Evolutionary conservation across 2,888 invertebrate species (phyloP).

Genomic region (Oscheius sp.): DNA sequence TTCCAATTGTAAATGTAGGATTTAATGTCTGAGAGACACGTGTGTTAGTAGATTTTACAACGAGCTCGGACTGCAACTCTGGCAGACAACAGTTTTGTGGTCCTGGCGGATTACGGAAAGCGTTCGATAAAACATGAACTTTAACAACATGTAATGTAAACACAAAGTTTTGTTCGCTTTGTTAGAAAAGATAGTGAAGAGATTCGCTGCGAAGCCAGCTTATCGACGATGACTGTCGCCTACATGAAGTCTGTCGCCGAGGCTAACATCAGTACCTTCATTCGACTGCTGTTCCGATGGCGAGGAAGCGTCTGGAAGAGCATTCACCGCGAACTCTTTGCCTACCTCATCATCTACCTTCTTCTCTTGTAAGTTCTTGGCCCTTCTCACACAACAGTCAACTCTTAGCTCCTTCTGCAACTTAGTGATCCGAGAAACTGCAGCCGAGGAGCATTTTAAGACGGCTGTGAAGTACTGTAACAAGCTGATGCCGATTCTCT

Average conservation of each 20-base stretch:
- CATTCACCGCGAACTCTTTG: constrained; percentile 50
- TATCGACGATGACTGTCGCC: constrained; percentile 52
- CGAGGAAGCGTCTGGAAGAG: constrained; percentile 63
- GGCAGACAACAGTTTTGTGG: too few species aligned
- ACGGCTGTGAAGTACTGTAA: constrained; percentile 40
- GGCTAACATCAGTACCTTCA: constrained; percentile 53
- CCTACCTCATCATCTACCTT: constrained; percentile 55
- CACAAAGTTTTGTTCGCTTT: too few species aligned
- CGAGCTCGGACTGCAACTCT: too few species aligned
- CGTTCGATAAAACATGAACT: too few species aligned
- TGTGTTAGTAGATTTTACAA: too few species aligned
- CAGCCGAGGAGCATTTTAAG: constrained; percentile 39
- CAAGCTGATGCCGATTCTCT: constrained; percentile 33
- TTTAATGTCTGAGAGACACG: too few species aligned
- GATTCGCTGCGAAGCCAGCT: background rate
- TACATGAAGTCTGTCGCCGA: constrained; percentile 61
- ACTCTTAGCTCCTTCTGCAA: constrained; percentile 41
- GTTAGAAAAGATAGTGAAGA: too few species aligned
- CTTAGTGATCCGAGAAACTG: constrained; percentile 37
- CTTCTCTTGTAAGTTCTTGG: constrained; percentile 32
- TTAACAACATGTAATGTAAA: too few species aligned
- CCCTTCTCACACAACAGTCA: background rate
- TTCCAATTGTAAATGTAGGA: too few species aligned
- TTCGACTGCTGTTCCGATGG: constrained; percentile 57
- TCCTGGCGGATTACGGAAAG: too few species aligned